Evolutionary conservation across 2,888 invertebrate genomes (phyloP).

Genomic region (Cremastinae sp.): DNA sequence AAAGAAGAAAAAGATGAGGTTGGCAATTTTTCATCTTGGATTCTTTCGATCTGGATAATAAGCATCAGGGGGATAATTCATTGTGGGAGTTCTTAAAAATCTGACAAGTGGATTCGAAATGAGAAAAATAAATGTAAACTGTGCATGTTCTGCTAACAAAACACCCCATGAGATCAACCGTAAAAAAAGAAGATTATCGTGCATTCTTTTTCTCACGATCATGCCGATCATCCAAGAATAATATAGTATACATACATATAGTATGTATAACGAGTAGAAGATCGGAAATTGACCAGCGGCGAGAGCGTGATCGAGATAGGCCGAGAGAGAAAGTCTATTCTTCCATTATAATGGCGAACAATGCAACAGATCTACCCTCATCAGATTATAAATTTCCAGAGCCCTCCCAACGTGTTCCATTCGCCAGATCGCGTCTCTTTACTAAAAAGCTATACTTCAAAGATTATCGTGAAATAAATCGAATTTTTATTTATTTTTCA

Average conservation of each 20-base stretch:
- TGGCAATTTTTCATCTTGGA: conserved; percentile 51
- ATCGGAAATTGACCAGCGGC: conserved; percentile 57
- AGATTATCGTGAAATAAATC: no score
- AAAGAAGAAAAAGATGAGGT: conserved; percentile 10
- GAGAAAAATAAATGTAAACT: not conserved
- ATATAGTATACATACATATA: no score
- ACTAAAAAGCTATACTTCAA: conserved; percentile 5
- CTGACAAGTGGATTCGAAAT: conserved; percentile 13
- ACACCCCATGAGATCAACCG: conserved; percentile 28
- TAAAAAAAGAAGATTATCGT: conserved; percentile 58
- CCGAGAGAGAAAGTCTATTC: conserved; percentile 44
- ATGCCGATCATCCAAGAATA: conserved; percentile 44
- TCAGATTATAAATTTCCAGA: conserved; percentile 68
- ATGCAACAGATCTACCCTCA: conserved; percentile 75
- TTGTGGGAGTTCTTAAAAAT: conserved; percentile 44
- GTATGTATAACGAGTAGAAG: conserved; percentile 56
- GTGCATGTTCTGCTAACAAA: conserved; percentile 31
- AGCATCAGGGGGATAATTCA: conserved; percentile 25
- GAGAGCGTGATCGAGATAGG: conserved; percentile 63
- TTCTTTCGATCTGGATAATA: conserved; percentile 26
- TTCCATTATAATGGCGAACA: conserved; percentile 72
- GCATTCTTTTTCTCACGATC: conserved; percentile 50
- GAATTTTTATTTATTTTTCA: no score
- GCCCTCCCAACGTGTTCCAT: conserved; percentile 68
- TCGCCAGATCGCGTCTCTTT: conserved; percentile 62